phyloP scores from a whole-genome alignment of 2,797 vertebrate species.

The Rhyacichthys aspro region DNA sequence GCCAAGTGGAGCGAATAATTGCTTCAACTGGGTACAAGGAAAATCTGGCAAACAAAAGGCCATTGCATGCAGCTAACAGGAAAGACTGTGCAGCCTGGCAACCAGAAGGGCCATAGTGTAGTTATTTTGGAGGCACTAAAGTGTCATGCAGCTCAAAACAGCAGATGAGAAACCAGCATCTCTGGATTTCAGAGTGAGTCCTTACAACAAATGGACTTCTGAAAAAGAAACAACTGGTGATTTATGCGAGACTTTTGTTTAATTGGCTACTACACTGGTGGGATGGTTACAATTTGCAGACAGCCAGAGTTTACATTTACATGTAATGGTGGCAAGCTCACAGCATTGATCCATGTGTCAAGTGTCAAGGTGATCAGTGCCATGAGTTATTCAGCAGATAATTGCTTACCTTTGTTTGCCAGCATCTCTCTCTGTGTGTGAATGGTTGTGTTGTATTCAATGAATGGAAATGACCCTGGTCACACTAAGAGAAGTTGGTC shows the following conservation, averaged over 20 bases:
- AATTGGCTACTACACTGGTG: no score
- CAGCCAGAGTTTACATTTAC: neutral
- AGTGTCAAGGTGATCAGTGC: conserved; percentile 9
- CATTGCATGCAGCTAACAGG: conserved; percentile 44
- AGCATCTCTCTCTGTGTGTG: conserved; percentile 8
- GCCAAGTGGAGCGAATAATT: conserved; percentile 80
- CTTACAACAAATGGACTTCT: no score
- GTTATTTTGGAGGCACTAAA: conserved; percentile 17
- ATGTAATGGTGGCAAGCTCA: neutral
- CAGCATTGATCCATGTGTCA: conserved; percentile 16
- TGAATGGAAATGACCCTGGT: conserved; percentile 11
- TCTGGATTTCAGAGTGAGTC: conserved; percentile 4
- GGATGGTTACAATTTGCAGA: no score
- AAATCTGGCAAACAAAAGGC: conserved; percentile 71
- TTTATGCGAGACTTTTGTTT: no score
- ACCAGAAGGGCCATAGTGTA: conserved; percentile 19
- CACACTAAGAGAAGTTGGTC: conserved; percentile 3
- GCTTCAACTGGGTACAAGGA: conserved; percentile 69
- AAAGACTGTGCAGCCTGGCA: conserved; percentile 33
- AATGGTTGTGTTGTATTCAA: conserved; percentile 12
- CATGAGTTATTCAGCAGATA: conserved; percentile 19
- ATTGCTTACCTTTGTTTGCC: conserved; percentile 29
- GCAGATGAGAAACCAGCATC: conserved; percentile 19
- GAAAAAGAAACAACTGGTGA: no score
- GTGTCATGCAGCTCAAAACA: conserved; percentile 19